phyloP scores from a whole-genome alignment of 1,140 invertebrate species.

The Hesperophylax magnus region DNA sequence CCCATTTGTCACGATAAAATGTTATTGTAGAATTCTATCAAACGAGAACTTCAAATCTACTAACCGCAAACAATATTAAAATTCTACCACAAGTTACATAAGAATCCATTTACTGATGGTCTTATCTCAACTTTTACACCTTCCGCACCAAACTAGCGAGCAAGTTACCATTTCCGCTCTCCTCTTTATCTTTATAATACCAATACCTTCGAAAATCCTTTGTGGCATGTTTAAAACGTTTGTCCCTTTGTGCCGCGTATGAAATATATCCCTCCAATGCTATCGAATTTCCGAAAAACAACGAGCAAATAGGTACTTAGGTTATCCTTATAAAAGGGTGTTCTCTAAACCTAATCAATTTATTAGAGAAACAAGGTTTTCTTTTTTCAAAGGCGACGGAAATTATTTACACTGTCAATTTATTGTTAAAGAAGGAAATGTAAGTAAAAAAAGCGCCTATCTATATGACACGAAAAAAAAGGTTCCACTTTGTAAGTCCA shows the following conservation, averaged over 20 bases:
- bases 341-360: not conserved
- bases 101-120: not conserved
- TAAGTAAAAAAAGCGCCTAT: no score
- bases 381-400: no score
- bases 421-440: no score
- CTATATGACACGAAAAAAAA: no score
- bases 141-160: not conserved
- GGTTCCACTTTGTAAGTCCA: not conserved
- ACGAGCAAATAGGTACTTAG: not conserved
- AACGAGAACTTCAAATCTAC: no score
- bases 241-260: constrained; percentile 18
- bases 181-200: not conserved
- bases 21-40: no score
- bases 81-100: no score
- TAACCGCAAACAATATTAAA: no score
- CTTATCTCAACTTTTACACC: not conserved
- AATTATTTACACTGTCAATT: no score
- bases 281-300: not conserved
- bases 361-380: no score
- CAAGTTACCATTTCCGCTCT: no score
- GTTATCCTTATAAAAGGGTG: not conserved
- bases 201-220: constrained; percentile 27
- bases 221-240: constrained; percentile 33
- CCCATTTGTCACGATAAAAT: no score
- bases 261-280: constrained; percentile 19